Evolutionary conservation across 64 coral and sea anemone species (phyloP).

Genomic region (Platygyra sinensis): DNA sequence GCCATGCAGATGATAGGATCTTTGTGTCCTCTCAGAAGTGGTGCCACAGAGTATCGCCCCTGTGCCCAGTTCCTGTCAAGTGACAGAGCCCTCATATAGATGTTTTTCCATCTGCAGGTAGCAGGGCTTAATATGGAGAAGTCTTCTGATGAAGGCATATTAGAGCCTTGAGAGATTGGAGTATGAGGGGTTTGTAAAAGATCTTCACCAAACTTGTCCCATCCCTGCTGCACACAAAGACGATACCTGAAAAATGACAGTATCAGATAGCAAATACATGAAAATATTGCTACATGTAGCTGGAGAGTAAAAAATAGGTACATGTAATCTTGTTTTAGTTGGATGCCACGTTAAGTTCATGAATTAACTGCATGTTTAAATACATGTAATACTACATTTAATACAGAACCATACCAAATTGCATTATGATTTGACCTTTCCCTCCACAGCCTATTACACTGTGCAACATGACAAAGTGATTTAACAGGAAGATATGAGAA

Average conservation of each 20-base stretch:
- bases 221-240: conserved; percentile 50
- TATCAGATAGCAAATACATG: not conserved
- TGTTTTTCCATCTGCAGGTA: conserved; percentile 67
- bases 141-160: conserved; percentile 7
- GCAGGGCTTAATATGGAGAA: conserved; percentile 19
- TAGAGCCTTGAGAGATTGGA: conserved; percentile 4
- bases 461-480: conserved; percentile 37
- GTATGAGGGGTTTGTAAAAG: conserved; percentile 27
- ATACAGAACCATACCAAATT: conserved; percentile 29
- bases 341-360: not conserved
- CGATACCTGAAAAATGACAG: conserved; percentile 25
- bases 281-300: not conserved
- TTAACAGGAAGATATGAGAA: conserved; percentile 58
- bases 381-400: too few species aligned
- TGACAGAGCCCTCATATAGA: conserved; percentile 51
- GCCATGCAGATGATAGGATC: conserved; percentile 60
- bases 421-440: conserved; percentile 65
- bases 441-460: conserved; percentile 63
- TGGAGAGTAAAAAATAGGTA: not conserved
- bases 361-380: not conserved
- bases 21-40: conserved; percentile 66
- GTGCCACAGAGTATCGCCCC: conserved; percentile 58
- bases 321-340: not conserved
- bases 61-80: conserved; percentile 56
- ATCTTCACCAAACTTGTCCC: conserved; percentile 70